phyloP scores from a whole-genome alignment of 2,113 vertebrate species.

The Sorex araneus region DNA sequence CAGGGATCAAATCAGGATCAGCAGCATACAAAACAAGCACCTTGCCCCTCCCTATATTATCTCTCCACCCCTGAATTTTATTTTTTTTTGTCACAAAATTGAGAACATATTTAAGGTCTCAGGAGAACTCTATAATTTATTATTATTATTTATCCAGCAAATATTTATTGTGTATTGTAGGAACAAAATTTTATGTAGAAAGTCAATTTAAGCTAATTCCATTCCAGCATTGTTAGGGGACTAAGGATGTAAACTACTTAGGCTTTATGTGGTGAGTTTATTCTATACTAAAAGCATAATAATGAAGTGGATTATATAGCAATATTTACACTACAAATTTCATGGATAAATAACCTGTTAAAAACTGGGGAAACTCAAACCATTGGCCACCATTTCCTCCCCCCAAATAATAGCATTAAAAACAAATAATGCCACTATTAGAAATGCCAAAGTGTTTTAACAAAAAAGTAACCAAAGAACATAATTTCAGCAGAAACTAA shows the following conservation, averaged over 20 bases:
- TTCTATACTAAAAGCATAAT: not conserved
- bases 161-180: constrained; percentile 1
- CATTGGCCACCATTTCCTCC: constrained; percentile 24
- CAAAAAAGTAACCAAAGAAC: constrained; percentile 42
- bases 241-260: not conserved
- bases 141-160: constrained; percentile 41
- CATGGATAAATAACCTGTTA: constrained; percentile 10
- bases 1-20: no score
- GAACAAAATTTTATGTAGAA: constrained; percentile 20
- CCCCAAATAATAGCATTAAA: constrained; percentile 27
- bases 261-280: not conserved
- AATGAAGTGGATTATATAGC: not conserved
- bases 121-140: not conserved
- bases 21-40: no score
- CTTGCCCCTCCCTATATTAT: no score
- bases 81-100: constrained; percentile 15
- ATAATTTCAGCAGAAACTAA: constrained; percentile 24
- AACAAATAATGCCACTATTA: not conserved
- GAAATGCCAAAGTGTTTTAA: constrained; percentile 31
- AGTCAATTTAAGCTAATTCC: constrained; percentile 23
- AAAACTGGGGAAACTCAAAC: not conserved
- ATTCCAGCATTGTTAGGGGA: not conserved
- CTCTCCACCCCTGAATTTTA: not conserved
- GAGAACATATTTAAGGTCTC: constrained; percentile 38
- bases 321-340: not conserved